Base-by-base conservation (phyloP, 2,888 invertebrate species). In the Caenorhabditis auriculariae region DNA sequence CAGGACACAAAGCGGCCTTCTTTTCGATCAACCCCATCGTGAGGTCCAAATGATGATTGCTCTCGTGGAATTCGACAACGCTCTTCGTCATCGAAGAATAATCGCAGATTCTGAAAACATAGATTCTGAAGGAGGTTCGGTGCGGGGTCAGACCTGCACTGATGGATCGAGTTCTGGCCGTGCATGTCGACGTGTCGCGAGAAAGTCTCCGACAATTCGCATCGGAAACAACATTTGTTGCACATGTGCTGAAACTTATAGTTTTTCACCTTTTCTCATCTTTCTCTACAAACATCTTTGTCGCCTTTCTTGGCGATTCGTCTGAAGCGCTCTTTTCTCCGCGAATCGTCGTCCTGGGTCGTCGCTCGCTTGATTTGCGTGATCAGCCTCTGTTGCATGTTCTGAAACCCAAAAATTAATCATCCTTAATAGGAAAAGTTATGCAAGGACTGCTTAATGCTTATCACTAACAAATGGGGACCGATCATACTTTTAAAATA, bases 41-140 rank as follows among this genome's bases (percentile, higher is more conserved):
- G n/a, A n/a, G n/a, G n/a, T n/a, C n/a, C n/a, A n/a, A n/a, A n/a
- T 76, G 76, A 57, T 76, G 76, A 35, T 69, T 74, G 26, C 59
- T 42, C 27, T 73, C 63, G 48, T 76, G 76, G 54, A 65, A 76
- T 12, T 59, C 57, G 21, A 69, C 69, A 9, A 67, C 58, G 6
- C 60, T 55, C 26, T 61, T 54, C n/a, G 66, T 72, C 45, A 62
- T 54, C n/a, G 68, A 60, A 9, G 62, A 59, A 54, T 75, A 75
- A 44, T 68, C 68, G 44, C 76, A 75, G 24, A 64, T 51, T 27
- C 51, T 43, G 32, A 19, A 52, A 39, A 38, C 15, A 24, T 19
- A n/a, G 12, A 3, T 4, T 17, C 4, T 39, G 39, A 4, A 12
- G 15, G 4, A 12, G 4, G 39, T 19, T n/a, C n/a, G n/a, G n/a